A percentile compares a stretch with the other conserved stretches of the same genome.
phyloP scores from a whole-genome alignment of 2,797 vertebrate species.

The Amniataba percoides region DNA sequence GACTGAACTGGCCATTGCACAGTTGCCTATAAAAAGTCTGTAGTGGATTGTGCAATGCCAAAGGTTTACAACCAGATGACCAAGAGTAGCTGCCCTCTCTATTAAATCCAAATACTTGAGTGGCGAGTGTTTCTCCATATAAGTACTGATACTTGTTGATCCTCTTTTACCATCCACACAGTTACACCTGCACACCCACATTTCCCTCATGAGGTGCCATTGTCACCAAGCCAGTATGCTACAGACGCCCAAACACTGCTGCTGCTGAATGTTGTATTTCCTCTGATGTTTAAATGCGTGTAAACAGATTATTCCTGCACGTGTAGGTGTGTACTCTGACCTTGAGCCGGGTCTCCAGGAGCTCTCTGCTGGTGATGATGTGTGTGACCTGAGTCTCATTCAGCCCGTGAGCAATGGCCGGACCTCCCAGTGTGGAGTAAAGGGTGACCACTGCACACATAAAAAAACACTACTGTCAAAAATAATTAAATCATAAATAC shows the following conservation, averaged over 20 bases:
- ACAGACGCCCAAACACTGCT: background rate
- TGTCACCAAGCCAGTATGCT: background rate
- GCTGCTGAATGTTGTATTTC: background rate
- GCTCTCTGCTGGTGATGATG: conserved; percentile 94
- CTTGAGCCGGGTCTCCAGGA: conserved; percentile 94
- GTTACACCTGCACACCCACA: too few relatives aligned
- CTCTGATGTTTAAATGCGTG: background rate
- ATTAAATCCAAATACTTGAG: too few relatives aligned
- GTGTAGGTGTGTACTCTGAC: conserved; percentile 74
- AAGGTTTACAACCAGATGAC: background rate
- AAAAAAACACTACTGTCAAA: background rate
- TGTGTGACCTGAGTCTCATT: conserved; percentile 94
- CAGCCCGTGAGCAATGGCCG: conserved; percentile 93
- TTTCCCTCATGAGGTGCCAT: background rate
- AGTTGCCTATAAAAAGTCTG: background rate
- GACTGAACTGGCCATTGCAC: background rate
- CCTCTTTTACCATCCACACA: background rate
- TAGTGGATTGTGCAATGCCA: background rate
- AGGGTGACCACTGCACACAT: conserved; percentile 91
- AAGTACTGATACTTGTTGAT: background rate
- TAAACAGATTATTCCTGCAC: background rate
- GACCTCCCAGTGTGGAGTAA: conserved; percentile 94
- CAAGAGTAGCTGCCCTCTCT: background rate
- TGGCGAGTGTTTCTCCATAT: background rate
- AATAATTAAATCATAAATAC: background rate